Evolutionary conservation across 2,113 vertebrate genomes (phyloP), one percentile per base, ranked within the genome.

Genomic region (Aix galericulata): DNA sequence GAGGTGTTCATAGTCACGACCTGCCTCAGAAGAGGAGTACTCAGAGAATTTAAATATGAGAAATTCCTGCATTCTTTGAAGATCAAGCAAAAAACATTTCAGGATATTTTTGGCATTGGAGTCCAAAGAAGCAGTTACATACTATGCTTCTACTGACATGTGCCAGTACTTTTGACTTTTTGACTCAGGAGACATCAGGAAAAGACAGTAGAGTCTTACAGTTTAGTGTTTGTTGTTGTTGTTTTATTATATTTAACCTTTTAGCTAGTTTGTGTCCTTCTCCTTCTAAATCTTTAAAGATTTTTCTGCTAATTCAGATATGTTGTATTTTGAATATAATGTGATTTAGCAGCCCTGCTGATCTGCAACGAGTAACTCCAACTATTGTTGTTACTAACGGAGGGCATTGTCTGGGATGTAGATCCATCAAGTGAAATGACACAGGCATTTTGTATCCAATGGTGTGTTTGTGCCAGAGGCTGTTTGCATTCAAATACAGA

Each of bases 311-410:
- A 32, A 84, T 74, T 86, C 22, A 86, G 71, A 48, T 63, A 84
- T 56, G 89, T 80, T 67, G 26, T 46, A n/a, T 94, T 93, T 94
- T 81, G 42, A 69, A 78, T 76, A 60, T 76, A 82, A 62, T 50
- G 44, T 50, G 21, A 31, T 32, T 73, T 44, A 48, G 71, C 1
- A 2, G 11, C 22, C 60, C 58, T 64, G 66, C 56, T 86, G 73
- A 50, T 84, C 0, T 0, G 78, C 92, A 92, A 25, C 42, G 82
- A 82, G 42, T 34, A 34, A 13, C 13, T 75, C 86, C 38, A 72
- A 5, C 76, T 71, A 63, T 83, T 86, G 22, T 86, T 84, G 21
- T 44, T 93, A 58, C 27, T 68, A 50, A 67, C 0, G 1, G 73
- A 60, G 66, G 34, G 10, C 20, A 63, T 64, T 93, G 42, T 82